Base-by-base conservation (phyloP, 2,888 invertebrate species). In the Lagria hirta region DNA sequence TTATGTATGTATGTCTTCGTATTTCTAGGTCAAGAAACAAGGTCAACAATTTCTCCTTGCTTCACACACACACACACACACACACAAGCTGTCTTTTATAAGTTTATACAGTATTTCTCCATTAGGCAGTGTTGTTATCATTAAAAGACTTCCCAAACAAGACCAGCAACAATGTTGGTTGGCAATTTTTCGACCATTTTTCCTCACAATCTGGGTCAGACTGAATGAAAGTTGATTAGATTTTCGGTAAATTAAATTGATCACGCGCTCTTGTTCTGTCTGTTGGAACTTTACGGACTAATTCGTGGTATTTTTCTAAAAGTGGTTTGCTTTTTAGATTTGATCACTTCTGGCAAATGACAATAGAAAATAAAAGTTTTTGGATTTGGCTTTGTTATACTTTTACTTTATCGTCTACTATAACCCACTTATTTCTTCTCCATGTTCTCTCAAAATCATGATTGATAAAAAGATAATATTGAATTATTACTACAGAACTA, bases 11-110 rank as follows among this genome's bases (percentile, higher is more conserved):
- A 61, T 70, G 69, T 67, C 68, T 69, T 65, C 62, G 60, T 62
- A 67, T 71, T 72, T 72, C 71, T 72, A 70, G 72, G 73, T 72
- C 72, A 73, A 69, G 69, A 70, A 73, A 72, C 72, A 73, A 73
- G 73, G 73, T 66, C 72, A 70, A 65, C 65, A 72, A 72, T 72
- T 72, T 72, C 72, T 72, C 72, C 68, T 65, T 48, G 48, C 34
- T 33, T 33, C 56, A 55, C 48, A 40, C 47, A 29, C 27, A 43
- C 35, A 43, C 7, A 29, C 15, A 34, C 30, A 34, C 30, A 13
- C 20, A 36, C 48, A 49, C 38, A 18, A 15, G 8, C 23, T 20
- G 20, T 29, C 24, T 7, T 13, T 15, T 30, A 26, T 24, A 28
- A 29, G 32, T 30, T 26, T 37, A 54, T 61, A 58, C 62, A 63